A percentile compares a stretch with the other conserved stretches of the same genome.
These are phyloP conservation scores for Chaitophorus viminalis DNA, from an alignment of 2,888 invertebrate genomes.

Conservation along the genomic window DNA sequence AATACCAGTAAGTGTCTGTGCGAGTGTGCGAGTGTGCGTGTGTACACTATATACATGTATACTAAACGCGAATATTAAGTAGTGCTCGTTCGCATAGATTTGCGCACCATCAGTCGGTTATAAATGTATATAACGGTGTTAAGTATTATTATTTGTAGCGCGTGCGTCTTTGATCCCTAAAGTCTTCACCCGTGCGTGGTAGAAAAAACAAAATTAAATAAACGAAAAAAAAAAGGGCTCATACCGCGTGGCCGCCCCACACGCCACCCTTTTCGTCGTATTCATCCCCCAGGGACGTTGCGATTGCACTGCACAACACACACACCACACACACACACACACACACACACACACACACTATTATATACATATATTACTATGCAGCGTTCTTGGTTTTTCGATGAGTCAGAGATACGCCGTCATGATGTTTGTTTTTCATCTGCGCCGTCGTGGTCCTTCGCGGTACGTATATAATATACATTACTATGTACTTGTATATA, in stretches of 20 bases:
- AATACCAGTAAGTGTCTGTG: no score
- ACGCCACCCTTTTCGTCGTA: neutral
- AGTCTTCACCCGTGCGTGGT: neutral
- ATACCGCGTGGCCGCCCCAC: neutral
- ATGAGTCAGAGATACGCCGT: neutral
- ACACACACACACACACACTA: neutral
- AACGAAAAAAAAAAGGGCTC: constrained; percentile 12
- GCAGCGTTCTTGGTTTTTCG: neutral
- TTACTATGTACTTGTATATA: neutral
- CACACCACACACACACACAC: neutral
- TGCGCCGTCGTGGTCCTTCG: neutral
- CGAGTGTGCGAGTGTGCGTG: no score
- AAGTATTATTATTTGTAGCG: neutral
- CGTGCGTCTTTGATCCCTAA: constrained; percentile 24
- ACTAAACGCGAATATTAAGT: neutral
- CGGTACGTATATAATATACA: neutral
- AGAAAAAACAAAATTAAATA: constrained; percentile 33
- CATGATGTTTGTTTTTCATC: neutral
- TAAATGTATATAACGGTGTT: neutral
- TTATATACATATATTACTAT: neutral
- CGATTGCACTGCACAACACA: neutral
- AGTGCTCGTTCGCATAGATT: neutral
- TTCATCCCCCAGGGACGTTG: neutral
- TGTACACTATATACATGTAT: no score
- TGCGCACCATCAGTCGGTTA: neutral